Percentiles rank a stretch among this genome's conserved stretches.
Conservation (phyloP, 2,888 invertebrate species). For the Nemotelus pantherinus region DNA sequence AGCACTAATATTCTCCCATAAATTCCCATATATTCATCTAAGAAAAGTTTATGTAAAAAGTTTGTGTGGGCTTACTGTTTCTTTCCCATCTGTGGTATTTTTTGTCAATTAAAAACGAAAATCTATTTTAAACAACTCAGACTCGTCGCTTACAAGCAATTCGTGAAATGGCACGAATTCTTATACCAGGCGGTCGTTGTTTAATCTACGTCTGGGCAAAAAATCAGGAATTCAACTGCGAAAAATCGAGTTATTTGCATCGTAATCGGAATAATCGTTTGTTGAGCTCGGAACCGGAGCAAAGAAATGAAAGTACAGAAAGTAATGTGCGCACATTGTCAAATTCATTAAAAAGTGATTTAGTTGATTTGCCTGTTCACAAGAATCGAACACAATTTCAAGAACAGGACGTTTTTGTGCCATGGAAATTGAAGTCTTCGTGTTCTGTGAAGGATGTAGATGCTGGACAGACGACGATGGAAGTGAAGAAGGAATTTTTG, state of each 20-base stretch:
- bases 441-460: not conserved
- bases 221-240: conserved; percentile 77
- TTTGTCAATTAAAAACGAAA: not conserved
- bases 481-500: conserved; percentile 69
- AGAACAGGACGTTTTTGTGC: conserved; percentile 91
- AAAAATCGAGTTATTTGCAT: conserved; percentile 77
- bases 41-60: no score
- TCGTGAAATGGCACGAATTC: conserved; percentile 77
- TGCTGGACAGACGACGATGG: not conserved
- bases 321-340: conserved; percentile 58
- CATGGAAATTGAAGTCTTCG: conserved; percentile 83
- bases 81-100: not conserved
- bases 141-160: conserved; percentile 80
- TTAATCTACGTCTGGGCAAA: conserved; percentile 97
- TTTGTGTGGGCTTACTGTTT: no score
- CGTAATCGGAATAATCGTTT: conserved; percentile 65
- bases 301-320: conserved; percentile 54
- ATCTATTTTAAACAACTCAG: conserved; percentile 59
- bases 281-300: conserved; percentile 59
- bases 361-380: conserved; percentile 74
- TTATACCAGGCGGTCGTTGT: conserved; percentile 78
- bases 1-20: no score
- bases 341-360: conserved; percentile 6
- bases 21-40: no score
- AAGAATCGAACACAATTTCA: conserved; percentile 90